Conservation (phyloP, 1,140 invertebrate species). For the Plodia interpunctella region DNA sequence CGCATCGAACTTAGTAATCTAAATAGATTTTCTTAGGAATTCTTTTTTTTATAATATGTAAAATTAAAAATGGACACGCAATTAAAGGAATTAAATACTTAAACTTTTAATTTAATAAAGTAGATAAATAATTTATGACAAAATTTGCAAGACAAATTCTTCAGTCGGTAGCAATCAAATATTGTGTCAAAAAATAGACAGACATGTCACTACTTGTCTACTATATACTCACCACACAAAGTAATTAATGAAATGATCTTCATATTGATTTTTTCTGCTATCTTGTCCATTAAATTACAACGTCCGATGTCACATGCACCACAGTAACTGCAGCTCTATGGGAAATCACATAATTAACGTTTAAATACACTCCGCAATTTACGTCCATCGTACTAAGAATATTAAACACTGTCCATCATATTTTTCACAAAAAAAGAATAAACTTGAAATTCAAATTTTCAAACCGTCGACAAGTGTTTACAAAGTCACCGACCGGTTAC, state of each 20-base stretch:
- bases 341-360: constrained; percentile 21
- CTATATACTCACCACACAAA: constrained; percentile 55
- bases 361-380: constrained; percentile 10
- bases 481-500: constrained; percentile 45
- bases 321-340: constrained; percentile 17
- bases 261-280: constrained; percentile 41
- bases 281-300: constrained; percentile 33
- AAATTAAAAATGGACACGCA: too few species aligned
- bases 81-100: too few species aligned
- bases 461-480: constrained; percentile 38
- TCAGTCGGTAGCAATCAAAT: background rate
- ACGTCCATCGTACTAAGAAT: constrained; percentile 13
- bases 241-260: constrained; percentile 55
- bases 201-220: too few species aligned
- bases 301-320: constrained; percentile 35
- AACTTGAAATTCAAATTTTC: constrained; percentile 21
- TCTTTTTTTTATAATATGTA: too few species aligned
- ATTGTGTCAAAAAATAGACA: background rate
- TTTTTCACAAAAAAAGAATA: constrained; percentile 1
- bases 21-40: too few species aligned
- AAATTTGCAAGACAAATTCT: too few species aligned
- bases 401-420: constrained; percentile 18
- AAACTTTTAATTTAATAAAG: too few species aligned
- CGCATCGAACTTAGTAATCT: too few species aligned
- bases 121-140: too few species aligned